Conservation (phyloP, 1,140 invertebrate species). For the Eriocheir sinensis region DNA sequence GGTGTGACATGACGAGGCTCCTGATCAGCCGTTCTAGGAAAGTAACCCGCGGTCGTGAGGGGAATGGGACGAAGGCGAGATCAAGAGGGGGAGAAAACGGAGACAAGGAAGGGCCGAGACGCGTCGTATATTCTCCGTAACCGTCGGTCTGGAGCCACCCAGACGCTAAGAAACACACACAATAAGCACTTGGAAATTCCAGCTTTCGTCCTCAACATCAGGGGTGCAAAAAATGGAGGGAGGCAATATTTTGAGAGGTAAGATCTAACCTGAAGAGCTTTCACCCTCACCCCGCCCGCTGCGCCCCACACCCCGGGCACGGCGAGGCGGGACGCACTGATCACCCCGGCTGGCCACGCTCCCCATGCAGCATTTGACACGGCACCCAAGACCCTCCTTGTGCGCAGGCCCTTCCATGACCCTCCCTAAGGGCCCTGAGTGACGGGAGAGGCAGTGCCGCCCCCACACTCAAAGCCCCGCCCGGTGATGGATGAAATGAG, state of each 20-base stretch:
- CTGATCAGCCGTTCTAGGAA: neutral
- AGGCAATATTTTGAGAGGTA: neutral
- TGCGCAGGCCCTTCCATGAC: neutral
- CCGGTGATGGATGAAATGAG: neutral
- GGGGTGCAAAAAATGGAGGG: neutral
- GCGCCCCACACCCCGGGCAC: neutral
- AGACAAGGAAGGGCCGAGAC: neutral
- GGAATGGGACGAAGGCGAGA: neutral
- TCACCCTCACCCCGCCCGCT: slow-evolving; percentile 5
- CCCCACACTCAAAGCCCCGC: neutral
- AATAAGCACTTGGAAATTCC: neutral
- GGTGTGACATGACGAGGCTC: slow-evolving; percentile 1
- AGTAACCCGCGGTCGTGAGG: neutral
- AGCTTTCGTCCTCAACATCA: neutral
- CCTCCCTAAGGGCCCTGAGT: neutral
- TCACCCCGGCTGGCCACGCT: slow-evolving; percentile 7
- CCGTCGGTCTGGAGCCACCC: neutral
- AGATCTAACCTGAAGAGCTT: slow-evolving; percentile 4
- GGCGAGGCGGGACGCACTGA: neutral
- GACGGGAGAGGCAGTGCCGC: neutral
- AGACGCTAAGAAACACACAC: no score
- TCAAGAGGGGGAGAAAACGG: neutral
- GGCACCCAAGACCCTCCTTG: neutral
- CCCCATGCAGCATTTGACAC: neutral
- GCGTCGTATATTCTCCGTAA: neutral